These are phyloP conservation scores for Siphamia tubifer DNA, from an alignment of 2,113 vertebrate genomes.

Conservation along the genomic window DNA sequence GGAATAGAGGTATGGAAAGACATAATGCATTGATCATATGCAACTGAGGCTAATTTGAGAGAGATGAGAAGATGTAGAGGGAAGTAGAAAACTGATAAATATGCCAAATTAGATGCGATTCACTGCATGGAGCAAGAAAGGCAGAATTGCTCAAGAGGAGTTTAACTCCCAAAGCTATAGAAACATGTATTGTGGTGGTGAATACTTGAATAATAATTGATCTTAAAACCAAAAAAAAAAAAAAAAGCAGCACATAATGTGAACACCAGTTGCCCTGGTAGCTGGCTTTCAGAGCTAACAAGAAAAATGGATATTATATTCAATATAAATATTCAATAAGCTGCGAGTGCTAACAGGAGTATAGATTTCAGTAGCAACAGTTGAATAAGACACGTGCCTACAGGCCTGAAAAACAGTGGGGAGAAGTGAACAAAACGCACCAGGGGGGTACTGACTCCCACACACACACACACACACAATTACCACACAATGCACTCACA, in stretches of 20 bases:
- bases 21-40: conserved; percentile 8
- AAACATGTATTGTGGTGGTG: background rate
- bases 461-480: conserved; percentile 21
- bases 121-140: background rate
- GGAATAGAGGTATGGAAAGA: conserved; percentile 10
- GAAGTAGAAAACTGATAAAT: background rate
- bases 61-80: background rate
- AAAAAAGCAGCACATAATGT: background rate
- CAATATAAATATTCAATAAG: conserved; percentile 17
- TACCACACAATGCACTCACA: too few relatives aligned
- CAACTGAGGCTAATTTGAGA: background rate
- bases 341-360: background rate
- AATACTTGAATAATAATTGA: conserved; percentile 25
- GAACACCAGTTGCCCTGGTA: background rate
- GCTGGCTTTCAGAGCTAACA: background rate
- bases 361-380: conserved; percentile 33
- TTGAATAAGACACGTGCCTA: conserved; percentile 19
- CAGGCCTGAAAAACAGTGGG: conserved; percentile 32
- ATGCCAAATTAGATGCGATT: conserved; percentile 2
- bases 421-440: conserved; percentile 42
- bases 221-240: background rate
- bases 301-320: background rate
- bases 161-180: background rate
- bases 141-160: background rate
- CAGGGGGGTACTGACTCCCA: conserved; percentile 18